phyloP scores from a whole-genome alignment of 2,888 invertebrate genomes.

The Cheilosia pagana region DNA sequence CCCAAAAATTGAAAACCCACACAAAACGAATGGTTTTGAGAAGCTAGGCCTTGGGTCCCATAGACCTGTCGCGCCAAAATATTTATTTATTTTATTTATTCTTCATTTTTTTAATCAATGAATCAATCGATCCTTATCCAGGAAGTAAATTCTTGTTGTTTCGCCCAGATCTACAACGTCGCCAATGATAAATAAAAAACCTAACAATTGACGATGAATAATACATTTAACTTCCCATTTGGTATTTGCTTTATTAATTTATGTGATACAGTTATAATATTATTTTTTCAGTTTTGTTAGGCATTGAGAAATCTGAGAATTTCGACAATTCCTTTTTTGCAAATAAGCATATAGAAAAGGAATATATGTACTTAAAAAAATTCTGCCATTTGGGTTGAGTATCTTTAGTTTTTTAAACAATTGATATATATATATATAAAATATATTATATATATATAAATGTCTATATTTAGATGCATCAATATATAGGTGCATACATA shows the following conservation, averaged over 20 bases:
- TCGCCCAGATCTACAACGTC: too few species aligned
- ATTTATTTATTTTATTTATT: too few species aligned
- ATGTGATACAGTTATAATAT: constrained; percentile 9
- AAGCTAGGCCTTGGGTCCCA: too few species aligned
- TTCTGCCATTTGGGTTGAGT: constrained; percentile 11
- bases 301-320: constrained; percentile 8
- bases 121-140: too few species aligned
- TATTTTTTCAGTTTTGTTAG: constrained; percentile 3
- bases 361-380: constrained; percentile 14
- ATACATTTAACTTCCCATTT: constrained; percentile 26
- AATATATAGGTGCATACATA: constrained; percentile 19
- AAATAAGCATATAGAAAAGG: constrained; percentile 1
- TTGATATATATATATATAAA: constrained; percentile 27
- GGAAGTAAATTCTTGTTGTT: too few species aligned
- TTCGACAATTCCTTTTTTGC: not conserved
- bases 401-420: constrained; percentile 13
- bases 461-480: not conserved
- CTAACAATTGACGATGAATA: not conserved
- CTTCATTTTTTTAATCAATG: too few species aligned
- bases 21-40: too few species aligned
- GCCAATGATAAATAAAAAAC: too few species aligned
- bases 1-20: too few species aligned
- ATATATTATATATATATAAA: constrained; percentile 19
- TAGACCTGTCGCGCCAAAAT: too few species aligned
- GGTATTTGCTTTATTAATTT: constrained; percentile 30